Evolutionary conservation across 2,797 vertebrate genomes (phyloP).

Genomic region (Sebastes trivittatus): DNA sequence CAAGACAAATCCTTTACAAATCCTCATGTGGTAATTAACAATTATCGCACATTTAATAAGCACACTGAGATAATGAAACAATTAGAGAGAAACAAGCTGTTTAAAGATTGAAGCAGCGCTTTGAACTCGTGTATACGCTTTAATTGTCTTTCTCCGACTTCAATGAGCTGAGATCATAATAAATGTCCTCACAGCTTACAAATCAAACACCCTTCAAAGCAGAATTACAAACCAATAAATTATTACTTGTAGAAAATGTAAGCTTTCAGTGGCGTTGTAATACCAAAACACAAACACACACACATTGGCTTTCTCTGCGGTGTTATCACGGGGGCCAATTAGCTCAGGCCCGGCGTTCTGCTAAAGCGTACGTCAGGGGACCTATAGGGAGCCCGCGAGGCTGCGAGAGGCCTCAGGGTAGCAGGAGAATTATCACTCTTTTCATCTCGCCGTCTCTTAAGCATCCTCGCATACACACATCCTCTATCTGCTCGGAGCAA

Average conservation of each 20-base stretch:
- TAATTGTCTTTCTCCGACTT: constrained; percentile 73
- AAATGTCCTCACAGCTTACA: constrained; percentile 65
- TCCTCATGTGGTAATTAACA: constrained; percentile 80
- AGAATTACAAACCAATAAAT: constrained; percentile 69
- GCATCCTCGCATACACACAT: constrained; percentile 62
- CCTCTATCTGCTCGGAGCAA: constrained; percentile 52
- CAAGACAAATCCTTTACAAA: constrained; percentile 81
- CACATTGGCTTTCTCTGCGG: constrained; percentile 42
- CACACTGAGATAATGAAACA: constrained; percentile 81
- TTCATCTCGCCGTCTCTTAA: constrained; percentile 73
- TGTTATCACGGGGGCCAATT: constrained; percentile 84
- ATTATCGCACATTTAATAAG: constrained; percentile 82
- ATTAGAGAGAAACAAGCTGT: constrained; percentile 79
- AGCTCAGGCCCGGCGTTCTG: constrained; percentile 75
- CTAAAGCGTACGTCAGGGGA: constrained; percentile 75
- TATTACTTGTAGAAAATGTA: constrained; percentile 64
- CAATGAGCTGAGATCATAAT: constrained; percentile 61
- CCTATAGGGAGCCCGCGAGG: constrained; percentile 76
- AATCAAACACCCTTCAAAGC: constrained; percentile 74
- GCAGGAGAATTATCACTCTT: constrained; percentile 79
- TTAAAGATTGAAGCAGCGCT: constrained; percentile 71
- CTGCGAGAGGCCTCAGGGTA: constrained; percentile 79
- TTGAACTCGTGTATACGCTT: constrained; percentile 70
- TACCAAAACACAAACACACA: constrained; percentile 47
- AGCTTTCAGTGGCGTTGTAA: constrained; percentile 41